Conservation (phyloP, 2,888 invertebrate genomes). For the Pyrochroa serraticornis region DNA sequence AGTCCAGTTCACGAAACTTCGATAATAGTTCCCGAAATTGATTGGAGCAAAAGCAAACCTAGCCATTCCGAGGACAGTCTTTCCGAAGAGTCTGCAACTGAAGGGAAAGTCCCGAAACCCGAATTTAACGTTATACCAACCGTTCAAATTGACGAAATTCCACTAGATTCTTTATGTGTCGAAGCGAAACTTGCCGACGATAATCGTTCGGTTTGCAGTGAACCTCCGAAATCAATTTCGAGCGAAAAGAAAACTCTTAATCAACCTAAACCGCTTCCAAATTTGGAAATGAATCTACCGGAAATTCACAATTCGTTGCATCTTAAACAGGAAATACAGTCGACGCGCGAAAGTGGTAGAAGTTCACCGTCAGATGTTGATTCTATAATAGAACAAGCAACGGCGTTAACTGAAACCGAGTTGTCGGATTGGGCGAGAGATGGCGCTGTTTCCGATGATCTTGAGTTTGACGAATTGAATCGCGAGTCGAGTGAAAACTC, state of each 20-base stretch:
- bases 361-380: conserved; percentile 45
- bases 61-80: conserved; percentile 65
- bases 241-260: conserved; percentile 56
- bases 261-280: conserved; percentile 55
- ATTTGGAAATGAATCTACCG: conserved; percentile 44
- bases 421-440: conserved; percentile 90
- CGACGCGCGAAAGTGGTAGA: conserved; percentile 45
- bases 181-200: conserved; percentile 1
- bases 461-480: conserved; percentile 69
- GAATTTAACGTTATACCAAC: too few species aligned
- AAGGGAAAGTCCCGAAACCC: conserved; percentile 58
- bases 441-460: conserved; percentile 77
- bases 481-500: conserved; percentile 55
- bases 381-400: conserved; percentile 73
- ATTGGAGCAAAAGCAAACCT: conserved; percentile 61
- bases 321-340: conserved; percentile 35
- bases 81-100: conserved; percentile 57
- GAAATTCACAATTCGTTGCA: conserved; percentile 48
- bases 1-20: conserved; percentile 71
- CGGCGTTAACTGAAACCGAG: conserved; percentile 82
- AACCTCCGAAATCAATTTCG: conserved; percentile 49
- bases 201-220: conserved; percentile 29
- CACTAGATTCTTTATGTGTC: conserved; percentile 50
- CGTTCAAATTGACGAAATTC: conserved; percentile 39
- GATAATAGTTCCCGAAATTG: conserved; percentile 68